phyloP scores from a whole-genome alignment of 2,888 invertebrate species.

The Orthosia cruda region DNA sequence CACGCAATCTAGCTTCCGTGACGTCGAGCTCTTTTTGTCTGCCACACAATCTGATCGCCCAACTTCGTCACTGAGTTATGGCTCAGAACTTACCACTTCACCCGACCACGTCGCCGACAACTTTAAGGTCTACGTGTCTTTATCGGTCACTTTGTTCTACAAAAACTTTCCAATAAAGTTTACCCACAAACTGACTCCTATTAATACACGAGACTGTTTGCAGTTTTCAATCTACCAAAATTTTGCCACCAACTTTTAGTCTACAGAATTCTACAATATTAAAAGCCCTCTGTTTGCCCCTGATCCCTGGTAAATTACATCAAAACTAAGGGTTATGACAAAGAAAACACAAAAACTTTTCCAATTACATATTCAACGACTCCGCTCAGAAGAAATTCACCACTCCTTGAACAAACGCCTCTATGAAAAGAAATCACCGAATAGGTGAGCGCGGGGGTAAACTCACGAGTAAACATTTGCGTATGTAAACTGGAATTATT shows the following conservation, averaged over 20 bases:
- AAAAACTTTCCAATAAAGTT: constrained; percentile 67
- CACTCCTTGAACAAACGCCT: constrained; percentile 87
- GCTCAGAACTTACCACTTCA: constrained; percentile 82
- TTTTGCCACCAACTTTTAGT: constrained; percentile 28
- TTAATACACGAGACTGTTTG: constrained; percentile 47
- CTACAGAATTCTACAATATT: constrained; percentile 52
- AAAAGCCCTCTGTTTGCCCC: constrained; percentile 53
- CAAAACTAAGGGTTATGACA: constrained; percentile 79
- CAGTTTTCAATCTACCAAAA: constrained; percentile 64
- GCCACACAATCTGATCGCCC: constrained; percentile 83
- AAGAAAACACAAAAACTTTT: constrained; percentile 86
- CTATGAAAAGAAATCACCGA: constrained; percentile 91
- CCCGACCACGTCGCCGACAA: constrained; percentile 73
- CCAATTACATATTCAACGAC: constrained; percentile 89
- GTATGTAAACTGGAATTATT: constrained; percentile 92
- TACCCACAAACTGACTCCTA: constrained; percentile 49
- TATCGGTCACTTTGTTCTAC: constrained; percentile 75
- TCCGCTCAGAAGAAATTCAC: constrained; percentile 84
- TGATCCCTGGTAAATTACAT: constrained; percentile 67
- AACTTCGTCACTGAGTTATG: constrained; percentile 84
- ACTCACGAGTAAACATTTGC: constrained; percentile 91
- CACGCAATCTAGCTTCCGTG: constrained; percentile 81
- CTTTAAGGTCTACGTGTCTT: constrained; percentile 77
- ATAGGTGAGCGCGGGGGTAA: constrained; percentile 90
- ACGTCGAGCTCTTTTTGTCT: constrained; percentile 81